Evolutionary conservation across 2,797 vertebrate genomes (phyloP).

Genomic region (Propithecus deckenii): DNA sequence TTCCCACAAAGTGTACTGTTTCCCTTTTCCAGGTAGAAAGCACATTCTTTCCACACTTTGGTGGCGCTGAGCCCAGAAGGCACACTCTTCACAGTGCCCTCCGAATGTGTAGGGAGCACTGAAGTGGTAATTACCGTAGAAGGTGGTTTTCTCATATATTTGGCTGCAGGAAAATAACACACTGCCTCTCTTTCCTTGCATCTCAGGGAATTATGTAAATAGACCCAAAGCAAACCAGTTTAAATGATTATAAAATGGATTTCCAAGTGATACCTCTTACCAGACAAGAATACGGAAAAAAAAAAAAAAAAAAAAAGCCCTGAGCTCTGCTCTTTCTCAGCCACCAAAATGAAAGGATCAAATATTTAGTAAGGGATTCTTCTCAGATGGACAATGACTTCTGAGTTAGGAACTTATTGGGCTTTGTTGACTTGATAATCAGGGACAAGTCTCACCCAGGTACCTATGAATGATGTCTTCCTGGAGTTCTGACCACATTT

Average conservation of each 20-base stretch:
- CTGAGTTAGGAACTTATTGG: too few species aligned
- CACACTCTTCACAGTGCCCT: neutral
- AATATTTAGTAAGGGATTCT: neutral
- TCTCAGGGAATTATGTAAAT: slow-evolving; percentile 71
- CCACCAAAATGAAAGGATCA: neutral
- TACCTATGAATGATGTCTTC: neutral
- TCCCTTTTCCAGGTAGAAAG: neutral
- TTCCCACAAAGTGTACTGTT: neutral
- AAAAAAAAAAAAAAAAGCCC: too few species aligned
- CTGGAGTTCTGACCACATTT: neutral
- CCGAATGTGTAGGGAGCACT: neutral
- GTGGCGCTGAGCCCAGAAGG: slow-evolving; percentile 1
- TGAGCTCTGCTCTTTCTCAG: neutral
- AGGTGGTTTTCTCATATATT: slow-evolving; percentile 51
- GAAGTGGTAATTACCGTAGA: slow-evolving; percentile 59
- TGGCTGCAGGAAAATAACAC: slow-evolving; percentile 45
- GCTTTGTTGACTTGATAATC: neutral
- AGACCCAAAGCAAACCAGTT: slow-evolving; percentile 64
- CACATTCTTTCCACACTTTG: neutral
- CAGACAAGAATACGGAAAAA: slow-evolving; percentile 56
- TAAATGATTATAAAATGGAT: slow-evolving; percentile 70
- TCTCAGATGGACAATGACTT: neutral
- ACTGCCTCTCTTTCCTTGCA: neutral
- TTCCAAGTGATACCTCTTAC: slow-evolving; percentile 50
- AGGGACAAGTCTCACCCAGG: neutral